phyloP scores from a whole-genome alignment of 2,888 invertebrate species.

The Trachelus iudaicus region DNA sequence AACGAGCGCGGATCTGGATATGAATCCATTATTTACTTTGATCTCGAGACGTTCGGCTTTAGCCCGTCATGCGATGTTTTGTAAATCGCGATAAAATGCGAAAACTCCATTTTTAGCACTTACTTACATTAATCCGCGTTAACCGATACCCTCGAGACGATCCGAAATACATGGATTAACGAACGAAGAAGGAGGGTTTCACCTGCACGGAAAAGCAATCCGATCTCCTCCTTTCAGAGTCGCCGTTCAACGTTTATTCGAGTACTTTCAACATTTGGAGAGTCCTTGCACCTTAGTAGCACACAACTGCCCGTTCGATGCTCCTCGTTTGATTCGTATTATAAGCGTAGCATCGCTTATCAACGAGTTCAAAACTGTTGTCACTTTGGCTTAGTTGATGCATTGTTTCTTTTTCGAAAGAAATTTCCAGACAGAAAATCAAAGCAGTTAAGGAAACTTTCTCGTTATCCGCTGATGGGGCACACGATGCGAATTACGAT shows the following conservation, averaged over 20 bases:
- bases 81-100: no score
- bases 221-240: background rate
- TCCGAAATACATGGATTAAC: conserved; percentile 17
- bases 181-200: conserved; percentile 10
- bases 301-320: conserved; percentile 17
- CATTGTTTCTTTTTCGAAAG: no score
- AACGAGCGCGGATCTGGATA: background rate
- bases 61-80: conserved; percentile 7
- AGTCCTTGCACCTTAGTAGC: conserved; percentile 9
- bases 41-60: conserved; percentile 24
- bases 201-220: conserved; percentile 4
- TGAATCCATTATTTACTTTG: conserved; percentile 15
- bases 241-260: background rate
- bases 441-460: no score
- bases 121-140: no score
- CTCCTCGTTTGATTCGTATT: conserved; percentile 8
- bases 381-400: no score
- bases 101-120: no score
- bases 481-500: no score
- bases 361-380: no score
- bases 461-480: no score
- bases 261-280: background rate
- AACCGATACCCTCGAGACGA: conserved; percentile 12
- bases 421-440: no score
- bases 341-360: no score